Conservation (phyloP, 2,888 invertebrate species). For the Thymelicus acteon region DNA sequence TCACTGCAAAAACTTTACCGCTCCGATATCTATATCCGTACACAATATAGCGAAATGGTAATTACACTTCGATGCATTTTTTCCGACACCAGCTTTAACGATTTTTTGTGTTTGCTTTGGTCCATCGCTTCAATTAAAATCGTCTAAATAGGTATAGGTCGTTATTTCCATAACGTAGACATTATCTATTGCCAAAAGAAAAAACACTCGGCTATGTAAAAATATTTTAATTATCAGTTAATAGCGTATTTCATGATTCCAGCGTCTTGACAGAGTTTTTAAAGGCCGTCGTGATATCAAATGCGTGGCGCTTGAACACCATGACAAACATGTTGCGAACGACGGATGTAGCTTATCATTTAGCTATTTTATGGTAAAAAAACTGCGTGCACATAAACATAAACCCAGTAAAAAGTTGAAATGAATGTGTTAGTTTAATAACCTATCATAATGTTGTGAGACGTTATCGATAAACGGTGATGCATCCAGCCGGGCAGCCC, state of each 20-base stretch:
- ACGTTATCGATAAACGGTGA: constrained; percentile 35
- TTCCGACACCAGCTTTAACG: constrained; percentile 10
- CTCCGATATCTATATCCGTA: constrained; percentile 36
- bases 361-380: constrained; percentile 2
- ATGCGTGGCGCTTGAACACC: background rate
- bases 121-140: constrained; percentile 12
- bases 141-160: constrained; percentile 3
- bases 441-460: constrained; percentile 31
- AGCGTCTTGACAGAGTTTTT: background rate
- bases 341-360: constrained; percentile 7
- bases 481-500: constrained; percentile 24
- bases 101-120: background rate
- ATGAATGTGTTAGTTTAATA: constrained; percentile 28
- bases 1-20: constrained; percentile 32
- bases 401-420: constrained; percentile 12
- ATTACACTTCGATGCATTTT: constrained; percentile 29
- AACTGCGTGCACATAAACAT: constrained; percentile 7
- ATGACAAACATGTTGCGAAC: background rate
- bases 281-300: background rate
- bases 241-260: background rate
- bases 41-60: constrained; percentile 34
- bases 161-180: constrained; percentile 1
- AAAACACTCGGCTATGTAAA: background rate
- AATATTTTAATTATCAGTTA: background rate
- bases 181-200: background rate